A percentile compares a stretch with the other conserved stretches of the same genome.
Conservation (phyloP, 2,888 invertebrate species). For the Hirtodrosophila alboralis region DNA sequence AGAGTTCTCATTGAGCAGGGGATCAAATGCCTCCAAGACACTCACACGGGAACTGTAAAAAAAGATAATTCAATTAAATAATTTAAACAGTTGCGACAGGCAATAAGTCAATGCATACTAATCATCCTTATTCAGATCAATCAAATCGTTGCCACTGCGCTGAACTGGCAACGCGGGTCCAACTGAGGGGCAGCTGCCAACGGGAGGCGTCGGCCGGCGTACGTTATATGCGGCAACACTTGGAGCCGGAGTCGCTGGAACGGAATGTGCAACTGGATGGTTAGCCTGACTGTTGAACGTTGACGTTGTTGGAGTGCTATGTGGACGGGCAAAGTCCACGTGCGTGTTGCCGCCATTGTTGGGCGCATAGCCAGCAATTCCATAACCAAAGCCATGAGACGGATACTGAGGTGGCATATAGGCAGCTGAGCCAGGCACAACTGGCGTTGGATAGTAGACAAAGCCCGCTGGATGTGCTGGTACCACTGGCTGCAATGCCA, state of each 20-base stretch:
- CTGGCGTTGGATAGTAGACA: conserved; percentile 63
- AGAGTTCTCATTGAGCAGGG: conserved; percentile 87
- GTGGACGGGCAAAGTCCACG: conserved; percentile 54
- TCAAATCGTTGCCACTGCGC: conserved; percentile 79
- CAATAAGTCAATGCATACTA: conserved; percentile 71
- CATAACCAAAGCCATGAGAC: conserved; percentile 70
- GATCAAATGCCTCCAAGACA: conserved; percentile 94
- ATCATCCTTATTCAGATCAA: conserved; percentile 83
- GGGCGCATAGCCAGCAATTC: conserved; percentile 16
- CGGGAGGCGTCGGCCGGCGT: conserved; percentile 39
- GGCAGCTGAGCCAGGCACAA: conserved; percentile 70
- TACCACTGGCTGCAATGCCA: conserved; percentile 57
- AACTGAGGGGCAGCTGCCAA: conserved; percentile 54
- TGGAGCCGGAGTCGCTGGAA: conserved; percentile 26
- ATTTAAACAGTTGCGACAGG: background rate
- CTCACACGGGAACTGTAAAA: conserved; percentile 83
- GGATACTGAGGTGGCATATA: conserved; percentile 71
- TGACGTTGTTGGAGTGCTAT: conserved; percentile 26
- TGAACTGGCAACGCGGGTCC: conserved; percentile 33
- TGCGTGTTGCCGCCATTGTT: conserved; percentile 39
- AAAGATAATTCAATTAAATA: conserved; percentile 5
- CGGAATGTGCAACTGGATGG: conserved; percentile 44
- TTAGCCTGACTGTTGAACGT: conserved; percentile 18
- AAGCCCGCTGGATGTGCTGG: conserved; percentile 45
- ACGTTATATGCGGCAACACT: conserved; percentile 18